phyloP scores from a whole-genome alignment of 2,888 invertebrate species.

The Drosophila algonquin region DNA sequence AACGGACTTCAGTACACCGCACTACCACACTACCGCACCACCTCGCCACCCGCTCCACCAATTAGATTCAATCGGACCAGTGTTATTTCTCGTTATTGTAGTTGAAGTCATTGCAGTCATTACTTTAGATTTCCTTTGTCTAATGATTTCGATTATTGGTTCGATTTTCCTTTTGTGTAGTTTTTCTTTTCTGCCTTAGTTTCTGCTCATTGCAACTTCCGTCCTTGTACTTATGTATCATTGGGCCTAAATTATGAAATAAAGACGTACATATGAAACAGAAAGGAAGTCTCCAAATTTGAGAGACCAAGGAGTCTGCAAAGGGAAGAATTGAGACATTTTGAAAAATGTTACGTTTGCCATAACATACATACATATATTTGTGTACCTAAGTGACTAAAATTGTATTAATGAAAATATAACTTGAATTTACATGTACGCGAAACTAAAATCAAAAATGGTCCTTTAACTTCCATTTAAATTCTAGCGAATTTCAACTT shows the following conservation, averaged over 20 bases:
- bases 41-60: slow-evolving; percentile 7
- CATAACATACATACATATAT: too few relatives aligned
- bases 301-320: too few relatives aligned
- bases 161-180: slow-evolving; percentile 5
- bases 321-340: too few relatives aligned
- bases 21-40: neutral
- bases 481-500: neutral
- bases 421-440: too few relatives aligned
- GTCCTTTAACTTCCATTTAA: neutral
- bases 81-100: slow-evolving; percentile 33
- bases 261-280: too few relatives aligned
- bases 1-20: slow-evolving; percentile 33
- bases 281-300: too few relatives aligned
- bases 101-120: slow-evolving; percentile 24
- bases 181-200: slow-evolving; percentile 14
- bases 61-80: slow-evolving; percentile 55
- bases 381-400: too few relatives aligned
- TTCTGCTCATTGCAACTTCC: slow-evolving; percentile 11
- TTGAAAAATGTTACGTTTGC: too few relatives aligned
- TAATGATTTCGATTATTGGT: slow-evolving; percentile 69
- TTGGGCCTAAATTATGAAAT: neutral
- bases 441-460: too few relatives aligned
- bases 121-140: slow-evolving; percentile 57
- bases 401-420: too few relatives aligned
- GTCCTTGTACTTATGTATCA: slow-evolving; percentile 13